Evolutionary conservation across 2,797 vertebrate genomes (phyloP).

Genomic region (Scyliorhinus canicula): DNA sequence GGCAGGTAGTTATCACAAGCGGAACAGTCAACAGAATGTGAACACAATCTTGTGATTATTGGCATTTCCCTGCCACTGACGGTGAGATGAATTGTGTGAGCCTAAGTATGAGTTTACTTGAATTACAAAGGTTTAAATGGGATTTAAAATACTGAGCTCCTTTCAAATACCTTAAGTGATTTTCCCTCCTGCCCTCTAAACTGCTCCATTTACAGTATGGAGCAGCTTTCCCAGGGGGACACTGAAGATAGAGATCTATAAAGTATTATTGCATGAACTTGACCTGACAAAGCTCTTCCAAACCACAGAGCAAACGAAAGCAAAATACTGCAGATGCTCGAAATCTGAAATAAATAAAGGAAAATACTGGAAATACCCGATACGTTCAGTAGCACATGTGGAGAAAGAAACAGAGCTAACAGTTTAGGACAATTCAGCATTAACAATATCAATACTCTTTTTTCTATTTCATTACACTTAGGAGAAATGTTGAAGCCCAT

Average conservation of each 20-base stretch:
- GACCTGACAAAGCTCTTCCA: background rate
- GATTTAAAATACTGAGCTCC: background rate
- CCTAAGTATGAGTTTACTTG: background rate
- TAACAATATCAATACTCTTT: background rate
- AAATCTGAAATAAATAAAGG: too few relatives aligned
- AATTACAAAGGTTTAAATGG: background rate
- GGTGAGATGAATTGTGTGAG: constrained; percentile 2
- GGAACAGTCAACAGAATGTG: background rate
- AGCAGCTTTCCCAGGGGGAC: background rate
- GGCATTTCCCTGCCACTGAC: background rate
- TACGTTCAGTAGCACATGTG: too few relatives aligned
- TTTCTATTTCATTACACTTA: background rate
- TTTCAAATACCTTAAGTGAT: background rate
- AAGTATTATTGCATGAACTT: background rate
- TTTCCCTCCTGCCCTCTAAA: background rate
- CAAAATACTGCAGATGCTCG: too few relatives aligned
- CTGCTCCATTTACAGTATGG: background rate
- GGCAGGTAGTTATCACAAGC: background rate
- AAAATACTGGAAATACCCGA: too few relatives aligned
- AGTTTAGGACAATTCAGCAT: too few relatives aligned
- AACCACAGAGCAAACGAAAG: background rate
- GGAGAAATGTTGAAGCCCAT: too few relatives aligned
- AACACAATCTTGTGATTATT: background rate
- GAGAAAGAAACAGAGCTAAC: too few relatives aligned
- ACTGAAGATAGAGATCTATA: background rate